Conservation (phyloP, 2,888 invertebrate species). For the Mesorhabditis belari region DNA sequence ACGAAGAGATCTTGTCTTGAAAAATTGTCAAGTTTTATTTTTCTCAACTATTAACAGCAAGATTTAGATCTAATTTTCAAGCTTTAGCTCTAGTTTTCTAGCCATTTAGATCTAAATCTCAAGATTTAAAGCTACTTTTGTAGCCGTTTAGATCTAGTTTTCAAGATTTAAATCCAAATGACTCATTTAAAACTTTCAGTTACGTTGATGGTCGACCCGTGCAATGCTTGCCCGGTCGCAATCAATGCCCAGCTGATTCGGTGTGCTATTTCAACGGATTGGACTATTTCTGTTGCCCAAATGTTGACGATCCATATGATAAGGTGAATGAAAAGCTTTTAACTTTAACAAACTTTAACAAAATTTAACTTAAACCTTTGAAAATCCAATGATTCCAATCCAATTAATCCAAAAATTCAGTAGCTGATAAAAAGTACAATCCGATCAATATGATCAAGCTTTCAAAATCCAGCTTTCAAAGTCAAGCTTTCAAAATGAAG, state of each 20-base stretch:
- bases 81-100: not conserved
- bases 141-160: not conserved
- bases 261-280: conserved; percentile 52
- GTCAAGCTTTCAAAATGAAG: no score
- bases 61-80: not conserved
- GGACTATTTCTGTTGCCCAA: conserved; percentile 52
- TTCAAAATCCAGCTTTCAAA: no score
- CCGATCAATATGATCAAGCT: no score
- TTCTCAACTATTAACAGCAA: no score
- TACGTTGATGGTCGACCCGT: conserved; percentile 33
- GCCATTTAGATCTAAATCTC: not conserved
- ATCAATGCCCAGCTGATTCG: conserved; percentile 47
- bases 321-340: no score
- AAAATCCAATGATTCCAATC: no score
- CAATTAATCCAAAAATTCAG: no score
- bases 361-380: no score
- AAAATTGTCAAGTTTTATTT: no score
- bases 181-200: not conserved
- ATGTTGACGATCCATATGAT: conserved; percentile 51
- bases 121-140: not conserved
- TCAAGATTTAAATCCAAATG: not conserved
- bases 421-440: no score
- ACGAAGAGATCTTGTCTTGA: no score
- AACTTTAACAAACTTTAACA: no score
- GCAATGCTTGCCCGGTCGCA: conserved; percentile 51